Evolutionary conservation across 2,888 invertebrate species (phyloP), one percentile per base, ranked within the genome.

Genomic region (Chymomyza fuscimana): DNA sequence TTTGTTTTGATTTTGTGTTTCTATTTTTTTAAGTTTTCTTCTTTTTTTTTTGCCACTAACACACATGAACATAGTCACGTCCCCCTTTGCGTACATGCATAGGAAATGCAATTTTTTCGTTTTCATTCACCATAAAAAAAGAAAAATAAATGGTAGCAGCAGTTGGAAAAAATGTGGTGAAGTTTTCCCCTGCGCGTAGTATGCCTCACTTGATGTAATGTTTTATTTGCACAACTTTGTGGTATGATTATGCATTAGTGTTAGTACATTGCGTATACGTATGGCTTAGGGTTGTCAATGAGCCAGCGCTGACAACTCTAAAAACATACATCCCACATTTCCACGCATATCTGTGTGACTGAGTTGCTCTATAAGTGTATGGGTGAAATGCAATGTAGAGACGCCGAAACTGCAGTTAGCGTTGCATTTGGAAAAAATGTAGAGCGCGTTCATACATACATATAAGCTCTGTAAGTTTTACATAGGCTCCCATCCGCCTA

Each of bases 91-190:
- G 64, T 61, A 65, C 52, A 65, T 69, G 73, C 70, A 74, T 62
- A 70, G 71, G 60, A 75, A 81, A 79, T 82, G 82, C 87, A 85
- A 78, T 86, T 87, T 88, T 83, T 85, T 88, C 83, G 73, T 85
- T 88, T 85, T 82, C 81, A 86, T 87, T 82, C 82, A 72, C 74
- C 68, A 69, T 61, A 63, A 60, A 59, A 69, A 56, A 22, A 12
- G 60, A 36, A 54, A 52, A 63, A 25, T 25, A 25, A 19, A 25
- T 32, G 52, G 56, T 29, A 56, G 59, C 5, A 63, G 67, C 70
- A 66, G 9, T 1, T 9, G 36, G 36, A 46, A 46, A 46, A 46
- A 46, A 12, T 46, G 40, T 46, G 40, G 40, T 46, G 70, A 86
- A 78, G 79, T 78, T 54, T 58, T 61, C 88, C 85, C 74, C 82